A percentile compares a stretch with the other conserved stretches of the same genome.
phyloP scores from a whole-genome alignment of 2,888 invertebrate genomes.

The Pyrrhosoma nymphula region DNA sequence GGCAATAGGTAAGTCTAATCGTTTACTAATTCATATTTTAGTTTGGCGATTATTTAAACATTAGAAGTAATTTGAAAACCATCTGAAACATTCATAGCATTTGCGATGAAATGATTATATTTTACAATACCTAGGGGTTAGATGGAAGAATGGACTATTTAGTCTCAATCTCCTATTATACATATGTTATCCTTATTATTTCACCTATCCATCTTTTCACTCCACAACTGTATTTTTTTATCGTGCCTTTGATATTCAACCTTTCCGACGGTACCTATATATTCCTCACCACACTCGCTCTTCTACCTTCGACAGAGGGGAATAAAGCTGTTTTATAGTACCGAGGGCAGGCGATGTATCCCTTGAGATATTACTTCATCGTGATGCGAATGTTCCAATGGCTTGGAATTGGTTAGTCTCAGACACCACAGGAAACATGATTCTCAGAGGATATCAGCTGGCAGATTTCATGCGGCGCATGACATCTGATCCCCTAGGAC shows the following conservation, averaged over 20 bases:
- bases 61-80: too few species aligned
- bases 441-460: conserved; percentile 24
- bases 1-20: too few species aligned
- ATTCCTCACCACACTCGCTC: not conserved
- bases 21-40: too few species aligned
- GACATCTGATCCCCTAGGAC: not conserved
- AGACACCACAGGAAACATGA: not conserved
- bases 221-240: not conserved
- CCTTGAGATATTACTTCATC: conserved; percentile 24
- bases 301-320: conserved; percentile 14
- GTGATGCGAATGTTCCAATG: conserved; percentile 11
- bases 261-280: not conserved
- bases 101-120: too few species aligned
- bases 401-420: not conserved
- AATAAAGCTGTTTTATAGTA: conserved; percentile 28
- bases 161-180: too few species aligned
- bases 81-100: too few species aligned
- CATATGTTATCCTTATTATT: too few species aligned
- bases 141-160: too few species aligned
- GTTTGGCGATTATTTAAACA: too few species aligned
- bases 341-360: not conserved
- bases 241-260: not conserved
- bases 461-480: conserved; percentile 21
- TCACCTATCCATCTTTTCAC: too few species aligned
- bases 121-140: too few species aligned